phyloP scores from a whole-genome alignment of 2,113 vertebrate species.

The Vicugna pacos region DNA sequence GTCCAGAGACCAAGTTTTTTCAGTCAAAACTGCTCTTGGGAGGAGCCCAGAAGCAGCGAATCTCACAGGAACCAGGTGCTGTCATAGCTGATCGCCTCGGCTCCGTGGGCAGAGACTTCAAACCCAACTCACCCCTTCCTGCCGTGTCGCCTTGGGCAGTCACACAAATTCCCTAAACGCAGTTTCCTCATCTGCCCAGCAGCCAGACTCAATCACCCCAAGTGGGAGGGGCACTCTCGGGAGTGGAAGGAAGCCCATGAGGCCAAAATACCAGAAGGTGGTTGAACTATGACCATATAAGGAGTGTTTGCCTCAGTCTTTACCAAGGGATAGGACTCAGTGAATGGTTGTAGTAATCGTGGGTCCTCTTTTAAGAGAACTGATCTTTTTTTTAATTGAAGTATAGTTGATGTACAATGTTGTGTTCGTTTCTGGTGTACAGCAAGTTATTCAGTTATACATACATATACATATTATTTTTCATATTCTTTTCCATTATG shows the following conservation, averaged over 20 bases:
- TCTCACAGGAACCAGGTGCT: not conserved
- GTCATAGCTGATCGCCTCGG: rapidly evolving
- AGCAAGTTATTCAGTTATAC: too few species aligned
- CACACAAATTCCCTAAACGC: not conserved
- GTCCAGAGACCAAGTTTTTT: not conserved
- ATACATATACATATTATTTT: too few species aligned
- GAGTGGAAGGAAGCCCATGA: rapidly evolving
- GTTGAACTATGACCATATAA: rapidly evolving
- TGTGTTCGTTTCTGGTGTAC: too few species aligned
- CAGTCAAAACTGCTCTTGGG: not conserved
- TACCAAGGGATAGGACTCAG: not conserved
- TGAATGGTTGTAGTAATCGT: not conserved
- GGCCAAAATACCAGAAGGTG: not conserved
- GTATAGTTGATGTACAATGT: too few species aligned
- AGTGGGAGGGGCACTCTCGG: too few species aligned
- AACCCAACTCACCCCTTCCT: not conserved
- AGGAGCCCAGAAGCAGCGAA: not conserved
- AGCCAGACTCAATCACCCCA: not conserved
- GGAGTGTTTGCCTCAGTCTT: not conserved
- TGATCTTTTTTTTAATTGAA: not conserved
- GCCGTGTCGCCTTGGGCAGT: not conserved
- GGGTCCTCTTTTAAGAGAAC: not conserved
- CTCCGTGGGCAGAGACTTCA: not conserved
- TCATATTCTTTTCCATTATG: too few species aligned
- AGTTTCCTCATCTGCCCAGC: not conserved